phyloP scores from a whole-genome alignment of 2,888 invertebrate genomes.

The Nomada lathburiana region DNA sequence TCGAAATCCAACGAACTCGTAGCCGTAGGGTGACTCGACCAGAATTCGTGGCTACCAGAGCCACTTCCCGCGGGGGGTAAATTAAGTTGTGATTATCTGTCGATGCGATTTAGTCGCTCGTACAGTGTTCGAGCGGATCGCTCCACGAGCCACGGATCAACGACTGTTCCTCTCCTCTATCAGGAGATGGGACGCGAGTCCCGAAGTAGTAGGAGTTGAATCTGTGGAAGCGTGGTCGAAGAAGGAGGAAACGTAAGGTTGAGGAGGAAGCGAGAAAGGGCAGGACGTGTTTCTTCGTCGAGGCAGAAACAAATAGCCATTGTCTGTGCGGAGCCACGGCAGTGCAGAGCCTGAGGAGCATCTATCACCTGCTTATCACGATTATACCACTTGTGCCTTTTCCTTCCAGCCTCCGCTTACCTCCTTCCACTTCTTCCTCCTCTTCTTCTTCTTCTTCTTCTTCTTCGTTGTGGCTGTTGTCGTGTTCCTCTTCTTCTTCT shows the following conservation, averaged over 20 bases:
- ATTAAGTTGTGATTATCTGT: conserved; percentile 85
- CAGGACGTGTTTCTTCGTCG: conserved; percentile 68
- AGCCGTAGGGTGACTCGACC: conserved; percentile 59
- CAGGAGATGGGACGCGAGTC: background rate
- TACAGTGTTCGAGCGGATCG: conserved; percentile 58
- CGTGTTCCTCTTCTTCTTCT: conserved; percentile 36
- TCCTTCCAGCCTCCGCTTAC: conserved; percentile 67
- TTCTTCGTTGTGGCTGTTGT: conserved; percentile 20
- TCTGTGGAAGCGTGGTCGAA: conserved; percentile 27
- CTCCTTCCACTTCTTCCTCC: conserved; percentile 34
- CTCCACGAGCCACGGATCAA: conserved; percentile 35
- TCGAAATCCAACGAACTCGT: conserved; percentile 31
- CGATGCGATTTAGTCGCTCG: conserved; percentile 82
- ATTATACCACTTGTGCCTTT: conserved; percentile 83
- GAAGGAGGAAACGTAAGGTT: conserved; percentile 19
- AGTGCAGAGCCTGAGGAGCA: conserved; percentile 82
- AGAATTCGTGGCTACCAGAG: conserved; percentile 65
- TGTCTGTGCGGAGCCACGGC: conserved; percentile 80
- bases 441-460: conserved; percentile 12
- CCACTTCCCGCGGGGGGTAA: conserved; percentile 80
- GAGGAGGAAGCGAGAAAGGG: conserved; percentile 45
- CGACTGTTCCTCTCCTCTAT: background rate
- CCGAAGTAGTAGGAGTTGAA: background rate
- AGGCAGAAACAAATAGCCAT: conserved; percentile 84
- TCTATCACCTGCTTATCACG: conserved; percentile 85